Evolutionary conservation across 2,888 invertebrate genomes (phyloP).

Genomic region (Volucella inflata): DNA sequence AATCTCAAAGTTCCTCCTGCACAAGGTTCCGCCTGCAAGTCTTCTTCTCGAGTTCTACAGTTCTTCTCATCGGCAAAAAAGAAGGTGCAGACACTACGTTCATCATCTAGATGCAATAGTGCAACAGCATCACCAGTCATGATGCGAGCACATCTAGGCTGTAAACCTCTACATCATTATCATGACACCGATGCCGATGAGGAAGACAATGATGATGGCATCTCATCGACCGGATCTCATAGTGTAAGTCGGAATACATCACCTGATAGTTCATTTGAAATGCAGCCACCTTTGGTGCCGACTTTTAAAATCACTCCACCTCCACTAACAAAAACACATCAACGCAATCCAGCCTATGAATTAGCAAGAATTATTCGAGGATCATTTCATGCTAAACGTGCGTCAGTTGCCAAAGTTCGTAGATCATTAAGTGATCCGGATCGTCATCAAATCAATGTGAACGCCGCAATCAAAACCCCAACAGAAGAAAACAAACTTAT

Average conservation of each 20-base stretch:
- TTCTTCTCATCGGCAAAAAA: constrained; percentile 81
- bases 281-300: constrained; percentile 82
- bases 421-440: constrained; percentile 83
- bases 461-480: constrained; percentile 49
- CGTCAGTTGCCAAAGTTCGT: constrained; percentile 81
- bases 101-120: constrained; percentile 75
- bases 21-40: constrained; percentile 78
- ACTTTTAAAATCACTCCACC: constrained; percentile 83
- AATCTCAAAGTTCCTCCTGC: constrained; percentile 76
- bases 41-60: constrained; percentile 80
- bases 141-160: constrained; percentile 76
- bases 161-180: constrained; percentile 66
- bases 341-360: constrained; percentile 80
- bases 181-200: constrained; percentile 76
- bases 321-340: constrained; percentile 76
- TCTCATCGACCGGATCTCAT: constrained; percentile 79
- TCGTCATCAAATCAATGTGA: constrained; percentile 78
- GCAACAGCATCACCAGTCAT: constrained; percentile 79
- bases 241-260: constrained; percentile 79
- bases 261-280: constrained; percentile 81
- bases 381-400: constrained; percentile 82
- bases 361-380: constrained; percentile 81
- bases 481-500: constrained; percentile 43
- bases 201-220: constrained; percentile 80
- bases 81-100: constrained; percentile 70